These are phyloP conservation scores for Drosophila fuyamai DNA, from an alignment of 1,140 invertebrate genomes.

Conservation along the genomic window DNA sequence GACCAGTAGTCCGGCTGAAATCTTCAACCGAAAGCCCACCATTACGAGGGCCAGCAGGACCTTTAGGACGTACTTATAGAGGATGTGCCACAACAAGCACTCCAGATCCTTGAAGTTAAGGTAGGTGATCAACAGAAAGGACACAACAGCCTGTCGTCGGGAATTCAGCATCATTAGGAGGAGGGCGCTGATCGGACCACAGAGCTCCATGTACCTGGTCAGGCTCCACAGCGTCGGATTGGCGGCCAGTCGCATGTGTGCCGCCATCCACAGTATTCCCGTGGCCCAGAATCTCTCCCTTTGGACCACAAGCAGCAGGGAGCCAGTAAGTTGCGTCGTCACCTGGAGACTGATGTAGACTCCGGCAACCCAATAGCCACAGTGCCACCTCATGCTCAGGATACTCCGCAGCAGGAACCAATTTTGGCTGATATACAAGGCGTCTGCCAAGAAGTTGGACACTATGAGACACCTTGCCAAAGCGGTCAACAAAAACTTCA, in stretches of 20 bases:
- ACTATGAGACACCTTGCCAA: not conserved
- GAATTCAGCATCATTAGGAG: not conserved
- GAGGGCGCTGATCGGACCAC: not conserved
- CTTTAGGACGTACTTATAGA: not conserved
- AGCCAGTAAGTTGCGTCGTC: not conserved
- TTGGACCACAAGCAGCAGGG: not conserved
- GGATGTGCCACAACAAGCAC: not conserved
- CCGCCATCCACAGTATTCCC: not conserved
- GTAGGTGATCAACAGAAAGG: not conserved
- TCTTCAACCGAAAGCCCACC: not conserved
- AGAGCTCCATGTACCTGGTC: not conserved
- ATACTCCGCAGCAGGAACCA: not conserved
- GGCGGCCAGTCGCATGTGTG: not conserved
- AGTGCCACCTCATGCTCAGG: not conserved
- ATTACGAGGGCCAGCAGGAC: not conserved
- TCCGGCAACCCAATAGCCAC: not conserved
- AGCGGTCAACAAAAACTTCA: not conserved
- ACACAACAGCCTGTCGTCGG: not conserved
- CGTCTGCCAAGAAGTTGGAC: not conserved
- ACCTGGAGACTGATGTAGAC: not conserved
- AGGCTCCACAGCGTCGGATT: not conserved
- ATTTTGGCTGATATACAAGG: not conserved
- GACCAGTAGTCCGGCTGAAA: not conserved
- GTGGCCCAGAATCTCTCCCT: not conserved
- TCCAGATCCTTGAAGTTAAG: not conserved